Base-by-base conservation (phyloP, 2,888 invertebrate species). In the Calliopum simillimum region DNA sequence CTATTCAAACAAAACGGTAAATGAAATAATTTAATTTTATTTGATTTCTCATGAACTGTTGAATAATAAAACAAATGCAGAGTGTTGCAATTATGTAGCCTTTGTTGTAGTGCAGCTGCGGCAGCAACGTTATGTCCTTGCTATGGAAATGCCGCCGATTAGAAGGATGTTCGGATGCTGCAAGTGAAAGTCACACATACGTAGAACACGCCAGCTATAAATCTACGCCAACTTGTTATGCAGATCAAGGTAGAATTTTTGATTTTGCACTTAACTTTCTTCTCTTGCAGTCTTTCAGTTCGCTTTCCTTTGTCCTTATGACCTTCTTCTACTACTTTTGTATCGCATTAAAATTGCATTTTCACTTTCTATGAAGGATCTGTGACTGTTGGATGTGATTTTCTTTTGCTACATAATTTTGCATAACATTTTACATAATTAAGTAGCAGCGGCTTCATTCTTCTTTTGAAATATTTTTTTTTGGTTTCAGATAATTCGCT, bases 351-450 rank as follows among this genome's bases (percentile, higher is more conserved):
- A 65, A 23, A 53, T 21, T 55, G 44, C 65, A 65, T 53, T 33
- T 33, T 33, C 33, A 33, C 33, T 33, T 33, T 33, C 33, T 33
- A 33, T 33, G n/a, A n/a, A n/a, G 33, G 33, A 33, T 33, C 5
- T 33, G 33, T 33, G 33, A 4, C 8, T 33, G n/a, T n/a, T n/a
- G n/a, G n/a, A 33, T 33, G 33, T 33, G 33, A 33, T 33, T 33
- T 33, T 6, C 33, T 33, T 8, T 33, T 8, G 5, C 33, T 8
- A 33, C 1, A 8, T 8, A 8, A 33, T 8, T 33, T 43, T 55
- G n/a, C 25, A 49, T 33, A 64, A 44, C 53, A 44, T 53, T 65
- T 44, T 65, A 23, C 65, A 65, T 65, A 65, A 65, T 65, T 65
- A 65, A 65, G 44, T 19, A n/a, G 44, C 55, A 33, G 33, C n/a